Conservation (phyloP, 2,113 vertebrate species). For the Callionymus lyra region DNA sequence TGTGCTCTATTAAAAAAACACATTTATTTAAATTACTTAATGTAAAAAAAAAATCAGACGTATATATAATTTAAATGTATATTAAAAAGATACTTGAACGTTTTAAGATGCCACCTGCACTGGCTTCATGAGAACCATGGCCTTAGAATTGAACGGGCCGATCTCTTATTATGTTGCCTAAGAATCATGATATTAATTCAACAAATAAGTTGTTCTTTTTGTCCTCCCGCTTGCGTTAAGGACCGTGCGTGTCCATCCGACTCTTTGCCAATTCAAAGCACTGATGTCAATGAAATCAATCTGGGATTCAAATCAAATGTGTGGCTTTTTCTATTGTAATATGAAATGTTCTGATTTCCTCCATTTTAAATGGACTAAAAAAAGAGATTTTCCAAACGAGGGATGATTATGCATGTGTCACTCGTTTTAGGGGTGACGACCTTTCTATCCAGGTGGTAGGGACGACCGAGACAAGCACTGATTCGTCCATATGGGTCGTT, state of each 20-base stretch:
- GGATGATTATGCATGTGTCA: conserved; percentile 51
- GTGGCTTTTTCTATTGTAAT: conserved; percentile 38
- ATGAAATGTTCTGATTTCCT: conserved; percentile 33
- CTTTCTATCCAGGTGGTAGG: conserved; percentile 39
- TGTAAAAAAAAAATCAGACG: no score
- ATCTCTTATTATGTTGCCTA: no score
- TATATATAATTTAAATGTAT: no score
- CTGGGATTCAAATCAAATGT: conserved; percentile 14
- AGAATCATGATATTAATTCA: conserved; percentile 11
- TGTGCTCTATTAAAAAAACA: no score
- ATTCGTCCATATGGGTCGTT: conserved; percentile 40
- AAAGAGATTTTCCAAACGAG: conserved; percentile 32
- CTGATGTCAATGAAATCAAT: conserved; percentile 40
- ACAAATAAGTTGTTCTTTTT: conserved; percentile 31
- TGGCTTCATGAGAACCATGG: no score
- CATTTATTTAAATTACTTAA: no score
- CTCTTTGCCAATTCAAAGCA: no score
- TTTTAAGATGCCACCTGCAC: no score
- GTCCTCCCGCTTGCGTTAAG: conserved; percentile 20
- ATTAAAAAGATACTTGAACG: no score
- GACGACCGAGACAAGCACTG: conserved; percentile 48
- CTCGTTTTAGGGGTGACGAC: conserved; percentile 38
- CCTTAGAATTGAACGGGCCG: no score
- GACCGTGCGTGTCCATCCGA: no score
- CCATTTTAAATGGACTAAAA: conserved; percentile 38